These are phyloP conservation scores for Nemotelus pantherinus DNA, from an alignment of 2,888 invertebrate genomes.

Conservation along the genomic window DNA sequence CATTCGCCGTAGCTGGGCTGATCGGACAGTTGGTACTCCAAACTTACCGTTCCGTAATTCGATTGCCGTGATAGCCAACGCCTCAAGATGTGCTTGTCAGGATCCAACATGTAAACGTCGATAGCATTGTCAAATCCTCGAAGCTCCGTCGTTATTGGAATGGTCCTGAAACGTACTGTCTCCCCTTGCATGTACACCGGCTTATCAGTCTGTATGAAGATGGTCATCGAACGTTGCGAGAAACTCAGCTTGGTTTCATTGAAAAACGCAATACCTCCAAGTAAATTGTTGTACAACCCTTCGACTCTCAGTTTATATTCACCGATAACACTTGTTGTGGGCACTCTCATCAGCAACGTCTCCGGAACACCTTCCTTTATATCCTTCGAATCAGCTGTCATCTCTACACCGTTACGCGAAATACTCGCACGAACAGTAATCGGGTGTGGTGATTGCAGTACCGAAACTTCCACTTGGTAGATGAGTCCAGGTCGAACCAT, in stretches of 20 bases:
- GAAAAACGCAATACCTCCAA: slow-evolving; percentile 88
- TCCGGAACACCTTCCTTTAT: slow-evolving; percentile 89
- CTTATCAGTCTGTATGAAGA: slow-evolving; percentile 94
- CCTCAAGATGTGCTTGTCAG: slow-evolving; percentile 85
- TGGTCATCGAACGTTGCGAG: slow-evolving; percentile 91
- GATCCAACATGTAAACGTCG: slow-evolving; percentile 92
- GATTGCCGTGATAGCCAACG: slow-evolving; percentile 94
- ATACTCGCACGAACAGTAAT: slow-evolving; percentile 89
- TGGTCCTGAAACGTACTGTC: slow-evolving; percentile 87
- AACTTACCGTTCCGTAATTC: slow-evolving; percentile 91
- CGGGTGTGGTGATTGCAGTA: slow-evolving; percentile 80
- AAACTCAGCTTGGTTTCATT: slow-evolving; percentile 89
- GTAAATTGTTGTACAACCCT: slow-evolving; percentile 73
- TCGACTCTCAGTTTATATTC: slow-evolving; percentile 86
- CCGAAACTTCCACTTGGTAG: slow-evolving; percentile 86
- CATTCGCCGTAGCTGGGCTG: slow-evolving; percentile 93
- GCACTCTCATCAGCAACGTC: slow-evolving; percentile 89
- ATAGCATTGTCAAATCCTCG: slow-evolving; percentile 91
- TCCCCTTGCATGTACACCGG: slow-evolving; percentile 95
- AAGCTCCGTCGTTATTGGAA: slow-evolving; percentile 92
- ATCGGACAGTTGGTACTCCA: slow-evolving; percentile 89
- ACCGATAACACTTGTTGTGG: slow-evolving; percentile 83
- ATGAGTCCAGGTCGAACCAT: slow-evolving; percentile 92
- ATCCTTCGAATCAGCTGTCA: slow-evolving; percentile 82
- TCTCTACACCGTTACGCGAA: slow-evolving; percentile 88